Percentiles rank a stretch among this genome's conserved stretches.
These are phyloP conservation scores for Poeciliopsis infans DNA, from an alignment of 2,797 vertebrate genomes.

Conservation along the genomic window DNA sequence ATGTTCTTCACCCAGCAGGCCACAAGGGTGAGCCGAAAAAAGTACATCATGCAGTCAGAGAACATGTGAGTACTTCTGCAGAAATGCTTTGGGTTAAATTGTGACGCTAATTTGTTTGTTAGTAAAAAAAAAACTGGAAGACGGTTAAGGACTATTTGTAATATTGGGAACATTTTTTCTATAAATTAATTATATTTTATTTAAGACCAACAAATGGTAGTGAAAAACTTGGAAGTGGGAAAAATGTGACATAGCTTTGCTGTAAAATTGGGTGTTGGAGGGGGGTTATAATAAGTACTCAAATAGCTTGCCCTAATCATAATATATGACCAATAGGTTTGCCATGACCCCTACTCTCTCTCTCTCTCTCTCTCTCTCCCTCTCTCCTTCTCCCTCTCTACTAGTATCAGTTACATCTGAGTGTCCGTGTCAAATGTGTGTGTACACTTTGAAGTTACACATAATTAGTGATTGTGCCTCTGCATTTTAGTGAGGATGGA, in stretches of 20 bases:
- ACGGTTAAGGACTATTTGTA: neutral
- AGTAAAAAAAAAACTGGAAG: neutral
- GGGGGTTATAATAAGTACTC: too few relatives aligned
- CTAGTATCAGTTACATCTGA: neutral
- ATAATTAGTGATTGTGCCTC: constrained; percentile 7
- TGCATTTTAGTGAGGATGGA: constrained; percentile 83
- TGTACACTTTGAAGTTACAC: neutral
- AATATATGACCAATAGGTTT: too few relatives aligned
- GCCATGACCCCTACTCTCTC: too few relatives aligned
- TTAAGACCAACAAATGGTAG: neutral
- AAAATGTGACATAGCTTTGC: neutral
- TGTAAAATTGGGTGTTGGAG: too few relatives aligned
- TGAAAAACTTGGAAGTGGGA: neutral
- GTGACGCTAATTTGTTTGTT: neutral
- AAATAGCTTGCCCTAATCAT: too few relatives aligned
- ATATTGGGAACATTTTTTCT: neutral
- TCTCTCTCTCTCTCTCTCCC: too few relatives aligned
- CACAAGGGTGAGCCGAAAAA: constrained; percentile 88
- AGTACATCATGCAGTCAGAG: constrained; percentile 86
- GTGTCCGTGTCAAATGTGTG: neutral
- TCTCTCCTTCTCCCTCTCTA: too few relatives aligned
- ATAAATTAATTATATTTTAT: neutral
- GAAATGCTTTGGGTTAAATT: neutral
- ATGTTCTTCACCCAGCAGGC: constrained; percentile 94
- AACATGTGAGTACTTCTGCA: constrained; percentile 80